A percentile compares a stretch with the other conserved stretches of the same genome.
Evolutionary conservation across 1,140 invertebrate genomes (phyloP).

Genomic region (Colletes latitarsis): DNA sequence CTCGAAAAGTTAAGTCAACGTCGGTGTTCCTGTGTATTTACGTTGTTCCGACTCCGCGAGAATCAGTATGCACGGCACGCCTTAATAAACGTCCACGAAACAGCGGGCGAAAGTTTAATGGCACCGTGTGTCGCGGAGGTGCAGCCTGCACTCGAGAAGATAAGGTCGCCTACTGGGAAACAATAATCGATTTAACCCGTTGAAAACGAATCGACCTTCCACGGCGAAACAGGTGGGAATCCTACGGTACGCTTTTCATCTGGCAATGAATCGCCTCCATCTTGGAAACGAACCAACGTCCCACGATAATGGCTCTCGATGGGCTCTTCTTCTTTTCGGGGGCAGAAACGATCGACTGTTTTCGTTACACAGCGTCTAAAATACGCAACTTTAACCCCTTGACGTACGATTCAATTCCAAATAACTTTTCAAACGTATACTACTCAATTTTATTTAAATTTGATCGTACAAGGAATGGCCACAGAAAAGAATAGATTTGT

Average conservation of each 20-base stretch:
- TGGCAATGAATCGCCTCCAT: neutral
- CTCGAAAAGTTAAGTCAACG: too few species aligned
- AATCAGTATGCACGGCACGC: neutral
- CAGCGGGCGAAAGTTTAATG: neutral
- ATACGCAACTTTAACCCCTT: too few species aligned
- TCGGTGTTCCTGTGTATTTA: neutral
- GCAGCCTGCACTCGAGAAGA: constrained; percentile 9
- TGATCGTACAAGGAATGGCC: too few species aligned
- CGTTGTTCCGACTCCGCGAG: too few species aligned
- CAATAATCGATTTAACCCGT: constrained; percentile 54
- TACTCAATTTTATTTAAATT: too few species aligned
- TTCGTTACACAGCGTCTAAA: too few species aligned
- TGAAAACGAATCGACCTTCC: constrained; percentile 41
- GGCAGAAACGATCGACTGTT: too few species aligned
- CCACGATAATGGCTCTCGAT: too few species aligned
- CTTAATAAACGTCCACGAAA: constrained; percentile 3
- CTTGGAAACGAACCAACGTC: neutral
- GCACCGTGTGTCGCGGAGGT: constrained; percentile 7
- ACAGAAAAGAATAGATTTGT: too few species aligned
- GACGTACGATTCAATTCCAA: too few species aligned
- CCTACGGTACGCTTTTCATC: neutral
- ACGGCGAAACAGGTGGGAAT: constrained; percentile 29
- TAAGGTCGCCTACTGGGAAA: constrained; percentile 48
- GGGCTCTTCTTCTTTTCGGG: too few species aligned
- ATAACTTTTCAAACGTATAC: too few species aligned